phyloP scores from a whole-genome alignment of 2,113 vertebrate genomes.

The Gymnorhina tibicen region DNA sequence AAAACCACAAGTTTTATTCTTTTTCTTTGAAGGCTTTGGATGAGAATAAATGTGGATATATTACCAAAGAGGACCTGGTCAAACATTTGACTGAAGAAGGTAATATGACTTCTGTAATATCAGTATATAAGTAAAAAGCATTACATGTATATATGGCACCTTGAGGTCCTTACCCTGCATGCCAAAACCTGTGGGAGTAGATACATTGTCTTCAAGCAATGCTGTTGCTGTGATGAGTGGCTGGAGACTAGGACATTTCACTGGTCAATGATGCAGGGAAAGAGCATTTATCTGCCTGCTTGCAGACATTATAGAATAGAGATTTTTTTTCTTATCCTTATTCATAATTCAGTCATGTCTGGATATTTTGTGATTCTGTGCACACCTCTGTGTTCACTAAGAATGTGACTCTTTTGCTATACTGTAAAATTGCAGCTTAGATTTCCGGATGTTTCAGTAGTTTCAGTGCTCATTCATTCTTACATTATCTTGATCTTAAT shows the following conservation, averaged over 20 bases:
- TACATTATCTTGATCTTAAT: constrained; percentile 15
- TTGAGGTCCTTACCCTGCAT: not conserved
- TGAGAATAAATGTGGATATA: constrained; percentile 80
- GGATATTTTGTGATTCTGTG: not conserved
- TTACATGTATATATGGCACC: not conserved
- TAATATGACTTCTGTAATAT: constrained; percentile 49
- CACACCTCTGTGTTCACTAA: not conserved
- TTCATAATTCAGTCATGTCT: not conserved
- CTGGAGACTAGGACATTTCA: not conserved
- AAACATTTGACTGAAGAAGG: constrained; percentile 90
- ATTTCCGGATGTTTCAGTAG: not conserved
- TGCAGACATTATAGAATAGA: not conserved
- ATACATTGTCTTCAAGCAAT: not conserved
- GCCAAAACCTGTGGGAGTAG: not conserved
- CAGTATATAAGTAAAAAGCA: not conserved
- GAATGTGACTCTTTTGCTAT: not conserved
- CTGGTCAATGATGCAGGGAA: not conserved
- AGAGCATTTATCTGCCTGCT: not conserved
- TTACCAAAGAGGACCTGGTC: constrained; percentile 82
- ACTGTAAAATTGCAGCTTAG: not conserved
- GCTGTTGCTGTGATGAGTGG: not conserved
- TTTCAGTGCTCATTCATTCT: constrained; percentile 8
- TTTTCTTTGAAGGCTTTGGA: constrained; percentile 83
- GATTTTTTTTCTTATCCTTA: not conserved
- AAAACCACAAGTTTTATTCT: not conserved